Evolutionary conservation across 2,888 invertebrate species (phyloP), one percentile per base, ranked within the genome.

Genomic region (Drosophila greeni): DNA sequence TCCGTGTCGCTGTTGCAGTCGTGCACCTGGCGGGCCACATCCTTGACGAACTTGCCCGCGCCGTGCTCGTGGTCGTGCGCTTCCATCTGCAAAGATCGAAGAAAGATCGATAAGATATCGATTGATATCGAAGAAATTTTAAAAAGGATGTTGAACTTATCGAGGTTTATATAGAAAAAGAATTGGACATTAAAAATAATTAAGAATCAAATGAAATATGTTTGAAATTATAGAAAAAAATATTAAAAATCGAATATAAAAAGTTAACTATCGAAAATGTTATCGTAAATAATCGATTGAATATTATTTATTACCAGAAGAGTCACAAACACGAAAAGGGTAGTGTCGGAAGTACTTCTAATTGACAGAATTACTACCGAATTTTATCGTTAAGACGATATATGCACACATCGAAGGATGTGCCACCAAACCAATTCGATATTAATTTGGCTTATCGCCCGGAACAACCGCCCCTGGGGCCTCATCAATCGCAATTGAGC

Each of bases 1-100:
- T 86, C 86, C 62, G 87, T 84, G 62, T 86, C 86, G 70, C 87
- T 86, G 64, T 84, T 86, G 74, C 82, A 87, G 55, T 86, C 86
- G 48, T 74, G 58, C 52, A 67, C 71, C 65, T 67, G 71, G 36
- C 66, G 71, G 47, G 66, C 74, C 71, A 86, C 76, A 73, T 82
- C 85, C 81, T 86, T 85, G 34, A 85, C 60, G 69, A 82, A 87
- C 75, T 83, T 84, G 60, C 84, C 75, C 55, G 82, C 55, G 16
- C 66, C 67, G 51, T 61, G 70, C 66, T 66, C 81, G 69, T 84
- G 84, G 48, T 84, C 84, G 61, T 85, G 85, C 61, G 83, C 70
- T 55, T 86, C 87, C 85, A 84, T 86, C 86, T 86, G 59, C 16
- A 43, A 39, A 6, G 24, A 29, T 16, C 8, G 14, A 4, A 16